These are phyloP conservation scores for Periophthalmus modestus DNA, from an alignment of 2,113 vertebrate genomes.

Conservation along the genomic window DNA sequence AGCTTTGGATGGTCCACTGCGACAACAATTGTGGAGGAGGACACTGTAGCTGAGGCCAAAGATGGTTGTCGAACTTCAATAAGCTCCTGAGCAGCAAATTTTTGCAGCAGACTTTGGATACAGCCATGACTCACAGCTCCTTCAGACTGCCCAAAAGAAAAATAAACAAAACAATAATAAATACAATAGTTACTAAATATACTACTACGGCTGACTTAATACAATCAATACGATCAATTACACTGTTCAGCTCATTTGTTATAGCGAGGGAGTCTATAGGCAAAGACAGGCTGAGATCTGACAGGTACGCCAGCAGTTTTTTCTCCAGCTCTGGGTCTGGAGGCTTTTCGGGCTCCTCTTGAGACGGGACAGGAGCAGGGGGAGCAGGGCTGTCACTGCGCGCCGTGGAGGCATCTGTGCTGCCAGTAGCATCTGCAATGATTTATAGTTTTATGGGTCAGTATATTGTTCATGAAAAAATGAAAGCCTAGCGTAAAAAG, in stretches of 20 bases:
- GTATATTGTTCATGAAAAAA: neutral
- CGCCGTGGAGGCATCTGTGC: constrained; percentile 74
- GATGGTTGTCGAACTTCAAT: constrained; percentile 84
- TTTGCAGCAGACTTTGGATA: constrained; percentile 89
- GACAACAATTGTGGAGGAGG: constrained; percentile 80
- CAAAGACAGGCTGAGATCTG: constrained; percentile 83
- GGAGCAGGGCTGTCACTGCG: constrained; percentile 89
- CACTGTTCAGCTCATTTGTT: constrained; percentile 83
- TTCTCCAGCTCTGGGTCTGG: constrained; percentile 89
- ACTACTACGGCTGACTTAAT: no score
- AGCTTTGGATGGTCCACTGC: constrained; percentile 91
- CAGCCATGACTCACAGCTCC: constrained; percentile 77
- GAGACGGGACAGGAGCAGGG: constrained; percentile 59
- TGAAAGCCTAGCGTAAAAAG: neutral
- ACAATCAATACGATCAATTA: constrained; percentile 40
- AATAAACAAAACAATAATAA: neutral
- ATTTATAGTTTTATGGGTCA: neutral
- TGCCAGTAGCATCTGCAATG: constrained; percentile 74
- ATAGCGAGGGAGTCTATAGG: constrained; percentile 87
- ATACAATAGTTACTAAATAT: no score
- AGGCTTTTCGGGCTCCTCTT: constrained; percentile 76
- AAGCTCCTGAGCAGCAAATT: constrained; percentile 91
- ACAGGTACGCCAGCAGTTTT: constrained; percentile 86
- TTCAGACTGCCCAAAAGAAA: constrained; percentile 75
- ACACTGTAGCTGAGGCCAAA: constrained; percentile 46